A percentile compares a stretch with the other conserved stretches of the same genome.
Conservation (phyloP, 2,888 invertebrate genomes). For the Exocentrus adspersus region DNA sequence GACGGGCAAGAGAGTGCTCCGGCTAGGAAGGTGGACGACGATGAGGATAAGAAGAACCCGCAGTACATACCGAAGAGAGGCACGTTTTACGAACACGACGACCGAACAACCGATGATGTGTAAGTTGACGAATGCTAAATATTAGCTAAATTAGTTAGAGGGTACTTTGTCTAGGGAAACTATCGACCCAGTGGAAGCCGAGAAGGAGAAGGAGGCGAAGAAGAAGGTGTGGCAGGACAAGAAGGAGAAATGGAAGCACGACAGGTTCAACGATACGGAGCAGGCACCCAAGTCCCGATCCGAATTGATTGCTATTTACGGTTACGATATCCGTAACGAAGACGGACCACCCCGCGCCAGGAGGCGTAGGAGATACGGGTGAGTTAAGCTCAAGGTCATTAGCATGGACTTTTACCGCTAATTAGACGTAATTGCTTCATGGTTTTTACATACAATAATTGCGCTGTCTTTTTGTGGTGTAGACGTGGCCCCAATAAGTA, state of each 20-base stretch:
- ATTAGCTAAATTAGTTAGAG: too few relatives aligned
- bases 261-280: conserved; percentile 82
- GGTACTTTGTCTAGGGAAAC: conserved; percentile 18
- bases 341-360: conserved; percentile 90
- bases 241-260: conserved; percentile 62
- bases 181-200: conserved; percentile 47
- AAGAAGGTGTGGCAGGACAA: conserved; percentile 64
- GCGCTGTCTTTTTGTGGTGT: conserved; percentile 31
- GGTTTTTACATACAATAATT: background rate
- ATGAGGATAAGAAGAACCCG: conserved; percentile 95
- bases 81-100: conserved; percentile 97
- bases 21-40: conserved; percentile 83
- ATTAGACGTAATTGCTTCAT: too few relatives aligned
- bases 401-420: conserved; percentile 2
- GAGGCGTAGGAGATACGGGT: conserved; percentile 88
- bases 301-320: conserved; percentile 87
- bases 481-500: conserved; percentile 93
- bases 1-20: conserved; percentile 73
- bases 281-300: conserved; percentile 88
- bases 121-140: conserved; percentile 55
- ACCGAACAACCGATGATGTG: conserved; percentile 80
- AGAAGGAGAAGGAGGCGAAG: conserved; percentile 60
- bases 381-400: conserved; percentile 47
- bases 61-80: conserved; percentile 97
- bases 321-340: conserved; percentile 94